Base-by-base conservation (phyloP, 2,888 invertebrate species). In the Tetranychus truncatus region DNA sequence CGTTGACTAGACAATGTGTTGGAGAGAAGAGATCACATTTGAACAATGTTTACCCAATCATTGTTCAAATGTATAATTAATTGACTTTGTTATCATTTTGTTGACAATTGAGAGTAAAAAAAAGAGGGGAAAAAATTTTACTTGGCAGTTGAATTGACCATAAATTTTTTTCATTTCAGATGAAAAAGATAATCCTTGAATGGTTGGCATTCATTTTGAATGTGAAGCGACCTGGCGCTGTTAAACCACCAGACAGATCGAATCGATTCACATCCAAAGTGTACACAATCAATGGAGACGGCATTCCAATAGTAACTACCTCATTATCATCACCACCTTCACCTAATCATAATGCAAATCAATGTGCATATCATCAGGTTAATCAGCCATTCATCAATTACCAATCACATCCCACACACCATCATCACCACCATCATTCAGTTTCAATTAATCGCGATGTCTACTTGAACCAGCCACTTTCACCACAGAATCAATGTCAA, bases 131-230 rank as follows among this genome's bases (percentile, higher is more conserved):
- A n/a, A 5, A 34, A 34, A 34, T 34, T 15, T 55, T 11, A 46
- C 8, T 46, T 46, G 46, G 9, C 15, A 15, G 0, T 55, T 55
- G 15, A 0, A 55, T 55, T 55, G 55, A 55, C 15, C 15, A 15
- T 55, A 9, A 15, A 55, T 55, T 55, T 55, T 55, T 55, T 55
- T 1, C 55, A 8, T 66, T 55, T 15, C 84, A 97, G 97, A 91
- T 95, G 82, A 92, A 92, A 85, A 89, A 90, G 80, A 88, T 95
- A 82, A 92, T 99, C 85, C 88, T 97, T 82, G 91, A 91, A 84
- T 97, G 96, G 95, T 87, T 99, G 84, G 97, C 99, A 81, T 95
- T 94, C 88, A 85, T 95, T 81, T 87, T 97, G 83, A 89, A 95
- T 82, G 97, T 99, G 96, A 89, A 89, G 81, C 88, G 96, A 81